Conservation (phyloP, 2,113 vertebrate genomes). For the Labeo catla region DNA sequence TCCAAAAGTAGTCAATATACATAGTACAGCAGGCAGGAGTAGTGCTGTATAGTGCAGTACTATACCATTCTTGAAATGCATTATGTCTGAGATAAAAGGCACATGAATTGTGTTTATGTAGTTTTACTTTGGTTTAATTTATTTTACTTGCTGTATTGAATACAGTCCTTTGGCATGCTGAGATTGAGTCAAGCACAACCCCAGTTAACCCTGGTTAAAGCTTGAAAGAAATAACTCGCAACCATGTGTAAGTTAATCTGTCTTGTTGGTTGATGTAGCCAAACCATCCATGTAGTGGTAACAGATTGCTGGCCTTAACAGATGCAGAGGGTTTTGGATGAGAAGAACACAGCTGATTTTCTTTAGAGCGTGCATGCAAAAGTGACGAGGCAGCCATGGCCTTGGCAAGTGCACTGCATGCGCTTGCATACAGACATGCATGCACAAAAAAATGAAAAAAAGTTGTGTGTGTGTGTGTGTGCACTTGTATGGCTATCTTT, state of each 20-base stretch:
- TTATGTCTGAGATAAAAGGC: background rate
- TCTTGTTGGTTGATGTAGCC: constrained; percentile 15
- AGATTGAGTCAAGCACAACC: constrained; percentile 1
- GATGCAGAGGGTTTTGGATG: background rate
- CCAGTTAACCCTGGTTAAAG: background rate
- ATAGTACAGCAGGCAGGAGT: background rate
- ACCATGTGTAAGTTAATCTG: constrained; percentile 13
- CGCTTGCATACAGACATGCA: background rate
- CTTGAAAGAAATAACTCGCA: background rate
- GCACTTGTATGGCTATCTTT: too few relatives aligned
- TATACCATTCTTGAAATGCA: background rate
- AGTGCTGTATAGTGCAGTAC: background rate
- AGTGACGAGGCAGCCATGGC: background rate
- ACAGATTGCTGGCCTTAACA: constrained; percentile 29
- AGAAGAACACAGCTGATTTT: constrained; percentile 14
- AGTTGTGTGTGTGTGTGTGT: too few relatives aligned
- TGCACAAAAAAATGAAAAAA: background rate
- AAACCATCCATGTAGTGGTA: background rate
- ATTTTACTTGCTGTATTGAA: background rate
- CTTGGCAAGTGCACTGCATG: constrained; percentile 16
- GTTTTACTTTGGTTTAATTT: background rate
- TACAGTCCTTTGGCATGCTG: background rate
- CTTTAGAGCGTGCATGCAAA: background rate
- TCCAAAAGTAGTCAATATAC: background rate
- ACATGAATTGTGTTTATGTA: background rate